A percentile compares a stretch with the other conserved stretches of the same genome.
Evolutionary conservation across 2,797 vertebrate species (phyloP).

Genomic region (Cygnus olor): DNA sequence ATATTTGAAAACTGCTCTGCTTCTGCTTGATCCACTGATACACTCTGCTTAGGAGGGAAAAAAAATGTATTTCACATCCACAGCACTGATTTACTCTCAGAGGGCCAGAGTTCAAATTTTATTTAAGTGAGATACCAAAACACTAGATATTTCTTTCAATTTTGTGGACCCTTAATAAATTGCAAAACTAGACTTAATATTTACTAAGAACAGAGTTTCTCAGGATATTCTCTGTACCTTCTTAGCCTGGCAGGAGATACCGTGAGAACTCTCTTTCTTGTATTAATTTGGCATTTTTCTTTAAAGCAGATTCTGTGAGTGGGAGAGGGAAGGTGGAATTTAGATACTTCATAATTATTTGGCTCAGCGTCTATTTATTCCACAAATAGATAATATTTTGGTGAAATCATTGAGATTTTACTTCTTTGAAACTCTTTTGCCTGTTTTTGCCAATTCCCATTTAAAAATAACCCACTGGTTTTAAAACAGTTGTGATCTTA

Average conservation of each 20-base stretch:
- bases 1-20: slow-evolving; percentile 20
- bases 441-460: not conserved
- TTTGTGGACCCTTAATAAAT: slow-evolving; percentile 10
- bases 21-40: not conserved
- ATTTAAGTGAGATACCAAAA: not conserved
- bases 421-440: not conserved
- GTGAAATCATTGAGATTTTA: not conserved
- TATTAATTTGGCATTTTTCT: slow-evolving; percentile 56
- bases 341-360: slow-evolving; percentile 48
- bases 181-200: not conserved
- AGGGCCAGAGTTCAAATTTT: slow-evolving; percentile 25
- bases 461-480: not conserved
- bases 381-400: slow-evolving; percentile 57
- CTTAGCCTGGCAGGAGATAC: slow-evolving; percentile 37
- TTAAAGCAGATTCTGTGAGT: slow-evolving; percentile 61
- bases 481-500: not conserved
- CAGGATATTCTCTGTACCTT: slow-evolving; percentile 16
- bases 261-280: slow-evolving; percentile 36
- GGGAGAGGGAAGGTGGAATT: slow-evolving; percentile 59
- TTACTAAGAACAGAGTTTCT: slow-evolving; percentile 34
- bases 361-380: slow-evolving; percentile 27
- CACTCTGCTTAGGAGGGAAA: not conserved
- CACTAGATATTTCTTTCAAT: not conserved
- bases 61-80: not conserved
- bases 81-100: not conserved